Evolutionary conservation across 2,113 vertebrate species (phyloP), one percentile per base, ranked within the genome.

Genomic region (Hypanus sabinus): DNA sequence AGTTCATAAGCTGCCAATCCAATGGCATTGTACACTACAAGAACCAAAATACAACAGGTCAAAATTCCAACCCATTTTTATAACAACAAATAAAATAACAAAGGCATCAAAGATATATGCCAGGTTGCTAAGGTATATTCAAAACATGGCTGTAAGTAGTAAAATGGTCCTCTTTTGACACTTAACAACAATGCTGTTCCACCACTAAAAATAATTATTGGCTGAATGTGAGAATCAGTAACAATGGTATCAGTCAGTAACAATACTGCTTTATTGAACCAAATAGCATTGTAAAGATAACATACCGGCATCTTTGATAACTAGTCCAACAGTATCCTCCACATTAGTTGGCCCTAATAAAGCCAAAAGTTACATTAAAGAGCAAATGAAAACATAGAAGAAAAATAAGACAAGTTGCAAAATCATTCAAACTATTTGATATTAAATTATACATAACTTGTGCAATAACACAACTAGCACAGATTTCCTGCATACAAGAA

Each of bases 271-370:
- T 92, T 46, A 75, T 30, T 81, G 75, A 94, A 83, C 9, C 10
- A 57, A 30, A 80, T 14, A 68, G n/a, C 7, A 30, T 62, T 22
- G 30, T 62, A 38, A 77, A 77, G 14, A 68, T 62, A 94, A 95
- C 96, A 96, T 97, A 99, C 99, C 99, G 95, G 99, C 98, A 97
- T 99, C 99, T 97, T 99, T 99, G 95, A 99, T 98, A 94, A 98
- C 96, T 94, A 99, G 94, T 95, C 97, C 97, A 96, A 96, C 97
- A n/a, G 97, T 96, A 95, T 99, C 97, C 95, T 99, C 98, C 94
- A 98, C 94, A 80, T 97, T 97, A 68, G 97, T 98, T 80, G 98
- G 96, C 7, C 98, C 99, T 99, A 94, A 46, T 65, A 94, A 93
- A 55, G 71, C 20, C 90, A 93, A 46, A 38, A 46, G 55, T 90